phyloP scores from a whole-genome alignment of 1,140 invertebrate species.

The Tenebrio molitor region DNA sequence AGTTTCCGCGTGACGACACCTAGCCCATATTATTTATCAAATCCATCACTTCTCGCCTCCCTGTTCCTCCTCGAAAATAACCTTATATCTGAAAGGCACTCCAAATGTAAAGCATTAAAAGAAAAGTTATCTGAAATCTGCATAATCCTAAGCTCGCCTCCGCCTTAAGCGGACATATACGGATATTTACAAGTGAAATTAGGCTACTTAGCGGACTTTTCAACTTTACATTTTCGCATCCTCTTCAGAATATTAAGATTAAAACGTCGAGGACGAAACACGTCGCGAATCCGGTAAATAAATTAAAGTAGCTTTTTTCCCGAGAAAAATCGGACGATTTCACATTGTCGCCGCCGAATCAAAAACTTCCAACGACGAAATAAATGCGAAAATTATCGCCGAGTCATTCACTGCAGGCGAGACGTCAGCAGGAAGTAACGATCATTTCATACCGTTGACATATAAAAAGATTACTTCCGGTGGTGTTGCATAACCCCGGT shows the following conservation, averaged over 20 bases:
- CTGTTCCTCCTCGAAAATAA: conserved; percentile 28
- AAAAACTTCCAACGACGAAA: conserved; percentile 18
- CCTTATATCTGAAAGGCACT: conserved; percentile 53
- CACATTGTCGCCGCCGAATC: background rate
- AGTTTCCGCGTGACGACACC: no score
- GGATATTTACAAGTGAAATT: conserved; percentile 64
- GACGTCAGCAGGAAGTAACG: conserved; percentile 39
- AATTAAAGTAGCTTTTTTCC: conserved; percentile 2
- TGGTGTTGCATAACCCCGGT: conserved; percentile 37
- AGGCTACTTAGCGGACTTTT: conserved; percentile 61
- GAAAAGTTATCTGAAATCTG: conserved; percentile 64
- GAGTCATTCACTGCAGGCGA: conserved; percentile 37
- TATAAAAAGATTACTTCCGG: conserved; percentile 40
- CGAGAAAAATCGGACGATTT: no score
- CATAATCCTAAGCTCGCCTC: conserved; percentile 59
- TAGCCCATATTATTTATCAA: no score
- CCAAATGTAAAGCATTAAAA: conserved; percentile 63
- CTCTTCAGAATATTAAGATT: conserved; percentile 30
- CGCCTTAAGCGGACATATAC: conserved; percentile 55
- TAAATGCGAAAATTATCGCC: conserved; percentile 40
- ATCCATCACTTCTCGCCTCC: conserved; percentile 10
- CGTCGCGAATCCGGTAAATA: conserved; percentile 6
- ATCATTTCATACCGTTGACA: conserved; percentile 40
- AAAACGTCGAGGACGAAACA: conserved; percentile 18
- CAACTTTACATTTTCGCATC: conserved; percentile 45